Evolutionary conservation across 53 echinoderm and acorn worm genomes (phyloP), one percentile per base, ranked within the genome.

Genomic region (Actinopyga echinites): DNA sequence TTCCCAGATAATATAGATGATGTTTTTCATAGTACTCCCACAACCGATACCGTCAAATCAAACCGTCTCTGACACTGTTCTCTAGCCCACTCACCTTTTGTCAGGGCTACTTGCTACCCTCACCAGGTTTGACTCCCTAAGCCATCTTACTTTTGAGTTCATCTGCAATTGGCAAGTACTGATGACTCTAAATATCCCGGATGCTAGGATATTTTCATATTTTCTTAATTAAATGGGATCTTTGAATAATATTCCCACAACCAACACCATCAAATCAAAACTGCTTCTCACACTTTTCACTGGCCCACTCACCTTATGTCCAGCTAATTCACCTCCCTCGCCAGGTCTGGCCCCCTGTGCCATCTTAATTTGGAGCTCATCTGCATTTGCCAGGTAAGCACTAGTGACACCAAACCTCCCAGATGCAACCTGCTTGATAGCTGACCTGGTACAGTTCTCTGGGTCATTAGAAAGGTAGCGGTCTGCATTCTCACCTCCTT

Each of bases 301-400:
- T 15, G 13, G 17, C 0, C 49, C 5, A 35, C 65, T 86, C 80
- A 96, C 96, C 92, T 97, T 97, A 61, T 97, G 87, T 2, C 84
- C 92, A 8, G 97, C 94, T 30, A 97, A 86, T 67, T 97, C 97
- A n/a, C 97, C 97, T n/a, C 97, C 97, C 64, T 97, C 97, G 19
- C 96, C 97, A 11, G 97, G 96, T 84, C 94, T 96, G 43, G 97
- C 97, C 5, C 97, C 97, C 75, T 97, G 97, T 20, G 97, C 97
- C 97, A 97, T 97, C 88, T 97, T 97, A 64, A 96, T 97, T 89
- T 97, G 97, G 0, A 97, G 89, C 34, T 94, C 94, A 85, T 97
- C 94, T 20, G 97, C 86, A 62, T 94, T 90, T 8, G 97, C 97
- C 64, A 97, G 92, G 77, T 97, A 97, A 34, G 92, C 86, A 66